Evolutionary conservation across 2,113 vertebrate species (phyloP), one percentile per base, ranked within the genome.

Genomic region (Petromus typicus): DNA sequence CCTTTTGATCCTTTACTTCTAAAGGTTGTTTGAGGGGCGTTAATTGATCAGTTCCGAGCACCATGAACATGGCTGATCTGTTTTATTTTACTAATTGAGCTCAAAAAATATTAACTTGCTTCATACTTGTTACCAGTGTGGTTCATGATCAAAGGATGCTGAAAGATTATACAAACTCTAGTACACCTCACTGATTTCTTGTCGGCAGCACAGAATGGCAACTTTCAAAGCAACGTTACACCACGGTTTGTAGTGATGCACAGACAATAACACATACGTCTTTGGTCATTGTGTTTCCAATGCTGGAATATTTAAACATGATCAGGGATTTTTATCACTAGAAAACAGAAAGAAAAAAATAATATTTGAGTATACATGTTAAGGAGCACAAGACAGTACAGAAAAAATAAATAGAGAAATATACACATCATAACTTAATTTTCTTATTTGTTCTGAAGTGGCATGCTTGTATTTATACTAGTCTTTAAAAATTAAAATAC

Each of bases 231-330:
- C 37, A 80, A 40, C 73, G 23, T 64, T 69, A 85, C 40, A 40
- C 16, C 64, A 2, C 71, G 0, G 34, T 12, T 54, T 91, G 8
- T 57, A 69, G n/a, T 89, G 89, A 71, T 80, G 89, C 13, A 43
- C 48, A 7, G 14, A 85, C 43, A 88, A 37, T 48, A 57, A 84
- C 30, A 48, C 23, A 9, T 17, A 20, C 63, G 27, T 54, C 37
- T 92, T 94, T 81, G 34, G 45, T 89, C 73, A n/a, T 80, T 94
- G 13, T n/a, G 7, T 92, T 66, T 91, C 22, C 16, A 73, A 12
- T 56, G 20, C 32, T 25, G 80, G 40, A 73, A 9, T 40, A 82
- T 86, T 56, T 83, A 64, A 83, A 51, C 25, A 57, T 48, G 54
- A 34, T 54, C 30, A 5, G 3, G 37, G 66, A 3, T 69, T 63